Base-by-base conservation (phyloP, 2,888 invertebrate species). In the Gnatocerus cornutus region DNA sequence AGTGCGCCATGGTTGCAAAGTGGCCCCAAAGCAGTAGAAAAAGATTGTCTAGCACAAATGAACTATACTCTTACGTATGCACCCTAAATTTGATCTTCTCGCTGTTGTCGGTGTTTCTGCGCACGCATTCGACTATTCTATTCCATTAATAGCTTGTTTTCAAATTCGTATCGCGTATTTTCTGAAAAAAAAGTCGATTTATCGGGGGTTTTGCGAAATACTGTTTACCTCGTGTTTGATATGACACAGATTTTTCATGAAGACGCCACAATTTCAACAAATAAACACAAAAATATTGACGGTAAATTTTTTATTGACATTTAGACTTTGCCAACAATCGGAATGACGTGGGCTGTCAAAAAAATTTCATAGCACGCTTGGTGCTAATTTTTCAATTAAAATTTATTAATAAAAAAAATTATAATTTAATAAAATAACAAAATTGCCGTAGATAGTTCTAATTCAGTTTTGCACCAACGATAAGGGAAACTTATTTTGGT, bases 1-100 rank as follows among this genome's bases (percentile, higher is more conserved):
- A 92, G 89, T 91, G 90, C 87, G 91, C 92, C 92, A 92, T 92
- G 88, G 87, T 89, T 43, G 61, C 65, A 46, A 61, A 69, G 69
- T 6, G 63, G 64, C 53, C 69, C 30, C 30, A 66, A 62, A 16
- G 29, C 46, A 48, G 21, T 59, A 5, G 7, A 27, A 45, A 55
- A 67, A 52, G 29, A n/a, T 6, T 37, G 66, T 56, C 1, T 37
- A 12, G 5, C n/a, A n/a, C n/a, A 33, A 16, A 4, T 21, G 37
- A 39, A 58, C 39, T 46, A 41, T 37, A 48, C 50, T 46, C 30
- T 58, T 65, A 65, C 58, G 65, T 56, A 27, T 65, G 65, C 30
- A 39, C 58, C 58, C 65, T 48, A 65, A 65, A 65, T 65, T 65
- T 65, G 58, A 58, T 46, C 65, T 58, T 29, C 30, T 50, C 61